These are phyloP conservation scores for Enteromius anoplus DNA, from an alignment of 2,797 vertebrate genomes.

Conservation along the genomic window DNA sequence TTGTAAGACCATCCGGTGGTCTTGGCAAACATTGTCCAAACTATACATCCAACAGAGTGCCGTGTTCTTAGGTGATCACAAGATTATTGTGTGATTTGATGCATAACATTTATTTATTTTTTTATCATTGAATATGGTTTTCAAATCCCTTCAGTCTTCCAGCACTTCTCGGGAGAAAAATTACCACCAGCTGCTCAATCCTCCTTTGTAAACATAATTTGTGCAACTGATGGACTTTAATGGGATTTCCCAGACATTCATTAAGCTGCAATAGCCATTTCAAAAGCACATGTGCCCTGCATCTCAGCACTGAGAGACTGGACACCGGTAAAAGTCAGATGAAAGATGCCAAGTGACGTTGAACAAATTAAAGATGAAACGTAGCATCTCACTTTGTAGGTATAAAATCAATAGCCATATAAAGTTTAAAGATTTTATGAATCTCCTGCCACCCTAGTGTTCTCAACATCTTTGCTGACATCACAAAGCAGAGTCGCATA, in stretches of 20 bases:
- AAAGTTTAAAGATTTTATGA: background rate
- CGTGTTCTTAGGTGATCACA: conserved; percentile 60
- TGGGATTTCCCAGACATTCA: conserved; percentile 49
- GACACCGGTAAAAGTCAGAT: conserved; percentile 27
- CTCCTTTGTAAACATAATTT: conserved; percentile 59
- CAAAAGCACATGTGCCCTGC: conserved; percentile 29
- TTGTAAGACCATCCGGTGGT: background rate
- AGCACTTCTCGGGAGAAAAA: conserved; percentile 48
- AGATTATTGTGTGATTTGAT: conserved; percentile 54
- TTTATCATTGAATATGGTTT: conserved; percentile 21
- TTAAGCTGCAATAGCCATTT: conserved; percentile 51
- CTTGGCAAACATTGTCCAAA: background rate
- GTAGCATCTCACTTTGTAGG: conserved; percentile 8
- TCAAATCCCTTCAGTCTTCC: conserved; percentile 51
- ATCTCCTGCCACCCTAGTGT: background rate
- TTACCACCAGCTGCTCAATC: conserved; percentile 50
- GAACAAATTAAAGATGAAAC: conserved; percentile 28
- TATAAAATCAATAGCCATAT: conserved; percentile 28
- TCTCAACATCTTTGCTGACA: conserved; percentile 9
- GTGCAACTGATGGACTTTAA: conserved; percentile 56
- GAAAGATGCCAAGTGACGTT: background rate
- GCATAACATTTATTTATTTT: conserved; percentile 29
- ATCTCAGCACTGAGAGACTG: conserved; percentile 11
- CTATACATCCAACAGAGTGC: background rate
- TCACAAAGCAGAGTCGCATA: background rate